Conservation (phyloP, 2,888 invertebrate genomes). For the Watsonalla cultraria region DNA sequence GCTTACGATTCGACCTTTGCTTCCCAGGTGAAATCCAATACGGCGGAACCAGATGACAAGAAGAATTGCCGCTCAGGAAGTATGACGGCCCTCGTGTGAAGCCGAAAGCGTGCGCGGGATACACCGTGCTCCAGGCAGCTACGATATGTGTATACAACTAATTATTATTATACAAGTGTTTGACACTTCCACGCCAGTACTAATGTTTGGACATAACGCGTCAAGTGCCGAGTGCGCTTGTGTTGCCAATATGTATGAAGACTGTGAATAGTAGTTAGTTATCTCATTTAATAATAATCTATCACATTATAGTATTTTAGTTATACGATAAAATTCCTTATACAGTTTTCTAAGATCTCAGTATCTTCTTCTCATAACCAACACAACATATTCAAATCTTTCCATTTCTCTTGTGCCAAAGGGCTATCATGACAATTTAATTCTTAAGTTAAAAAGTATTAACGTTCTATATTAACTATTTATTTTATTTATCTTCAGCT, state of each 20-base stretch:
- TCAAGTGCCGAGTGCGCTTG: slow-evolving; percentile 17
- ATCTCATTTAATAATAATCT: slow-evolving; percentile 18
- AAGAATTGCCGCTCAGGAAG: slow-evolving; percentile 62
- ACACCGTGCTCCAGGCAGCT: slow-evolving; percentile 19
- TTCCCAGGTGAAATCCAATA: slow-evolving; percentile 45
- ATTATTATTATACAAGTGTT: slow-evolving; percentile 24
- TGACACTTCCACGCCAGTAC: slow-evolving; percentile 23
- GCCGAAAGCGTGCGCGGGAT: not conserved
- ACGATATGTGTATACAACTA: slow-evolving; percentile 14
- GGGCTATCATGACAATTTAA: slow-evolving; percentile 63
- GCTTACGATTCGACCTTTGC: not conserved
- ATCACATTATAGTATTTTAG: slow-evolving; percentile 44
- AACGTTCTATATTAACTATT: slow-evolving; percentile 50
- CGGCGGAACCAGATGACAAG: slow-evolving; percentile 39
- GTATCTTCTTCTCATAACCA: slow-evolving; percentile 43
- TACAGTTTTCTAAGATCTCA: slow-evolving; percentile 74
- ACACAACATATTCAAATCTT: slow-evolving; percentile 26
- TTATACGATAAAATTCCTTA: slow-evolving; percentile 49
- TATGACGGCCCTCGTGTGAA: slow-evolving; percentile 64
- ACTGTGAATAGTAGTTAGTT: slow-evolving; percentile 59
- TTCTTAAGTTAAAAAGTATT: slow-evolving; percentile 32
- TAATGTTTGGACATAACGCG: slow-evolving; percentile 21
- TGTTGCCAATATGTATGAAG: slow-evolving; percentile 50
- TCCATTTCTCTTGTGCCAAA: slow-evolving; percentile 66
- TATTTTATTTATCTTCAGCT: slow-evolving; percentile 52